Percentiles rank a stretch among this genome's conserved stretches.
These are phyloP conservation scores for Jordanella pulchra DNA, from an alignment of 2,797 vertebrate species.

Conservation along the genomic window DNA sequence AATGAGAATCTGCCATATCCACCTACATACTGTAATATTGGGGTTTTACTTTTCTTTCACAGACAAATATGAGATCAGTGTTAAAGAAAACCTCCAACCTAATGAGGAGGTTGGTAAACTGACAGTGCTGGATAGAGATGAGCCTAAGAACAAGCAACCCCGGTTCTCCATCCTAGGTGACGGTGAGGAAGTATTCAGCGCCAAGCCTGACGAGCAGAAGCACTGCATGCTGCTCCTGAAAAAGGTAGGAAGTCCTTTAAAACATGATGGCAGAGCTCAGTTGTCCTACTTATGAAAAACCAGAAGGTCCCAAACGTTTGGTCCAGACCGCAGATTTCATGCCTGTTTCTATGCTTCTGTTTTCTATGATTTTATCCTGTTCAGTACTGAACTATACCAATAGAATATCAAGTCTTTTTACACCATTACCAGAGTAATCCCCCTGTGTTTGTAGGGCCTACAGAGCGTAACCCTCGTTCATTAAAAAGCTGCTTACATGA, in stretches of 20 bases:
- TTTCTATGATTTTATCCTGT: too few species aligned
- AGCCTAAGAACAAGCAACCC: slow-evolving; percentile 89
- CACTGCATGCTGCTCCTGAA: slow-evolving; percentile 86
- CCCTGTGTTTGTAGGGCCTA: too few species aligned
- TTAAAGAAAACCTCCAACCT: slow-evolving; percentile 83
- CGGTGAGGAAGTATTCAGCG: slow-evolving; percentile 72
- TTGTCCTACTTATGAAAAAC: neutral
- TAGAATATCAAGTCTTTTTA: too few species aligned
- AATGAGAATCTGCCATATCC: neutral
- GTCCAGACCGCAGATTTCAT: neutral
- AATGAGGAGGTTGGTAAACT: slow-evolving; percentile 82
- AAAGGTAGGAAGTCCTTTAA: slow-evolving; percentile 84
- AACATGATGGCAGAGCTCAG: too few species aligned
- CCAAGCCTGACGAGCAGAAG: slow-evolving; percentile 77
- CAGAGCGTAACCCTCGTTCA: too few species aligned
- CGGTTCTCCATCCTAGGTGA: slow-evolving; percentile 74
- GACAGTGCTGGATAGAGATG: slow-evolving; percentile 84
- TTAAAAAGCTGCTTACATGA: too few species aligned
- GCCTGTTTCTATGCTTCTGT: neutral
- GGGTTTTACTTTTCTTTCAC: slow-evolving; percentile 33
- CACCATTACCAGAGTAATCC: too few species aligned
- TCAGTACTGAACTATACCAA: too few species aligned
- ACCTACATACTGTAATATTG: neutral
- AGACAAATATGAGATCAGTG: slow-evolving; percentile 81
- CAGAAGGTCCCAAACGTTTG: neutral